Percentiles rank a stretch among this genome's conserved stretches.
phyloP scores from a whole-genome alignment of 2,888 invertebrate species.

The Dendrolimus pini region DNA sequence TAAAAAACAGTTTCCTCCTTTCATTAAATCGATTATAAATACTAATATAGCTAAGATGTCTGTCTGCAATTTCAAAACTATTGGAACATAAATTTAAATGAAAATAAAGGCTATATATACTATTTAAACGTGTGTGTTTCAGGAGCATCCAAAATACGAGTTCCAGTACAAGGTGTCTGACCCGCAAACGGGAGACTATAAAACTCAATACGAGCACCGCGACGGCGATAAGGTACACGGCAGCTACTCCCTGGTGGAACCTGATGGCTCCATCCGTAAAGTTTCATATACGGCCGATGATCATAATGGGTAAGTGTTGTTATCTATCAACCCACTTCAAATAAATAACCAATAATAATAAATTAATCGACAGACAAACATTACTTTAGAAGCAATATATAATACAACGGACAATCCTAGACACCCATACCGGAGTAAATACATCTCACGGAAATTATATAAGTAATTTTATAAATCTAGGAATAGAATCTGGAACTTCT shows the following conservation, averaged over 20 bases:
- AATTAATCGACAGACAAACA: too few relatives aligned
- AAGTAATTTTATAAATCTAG: too few relatives aligned
- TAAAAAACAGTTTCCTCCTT: too few relatives aligned
- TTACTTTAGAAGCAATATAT: too few relatives aligned
- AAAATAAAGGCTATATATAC: not conserved
- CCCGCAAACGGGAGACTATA: not conserved
- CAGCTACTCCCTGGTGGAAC: slow-evolving; percentile 6
- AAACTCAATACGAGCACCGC: not conserved
- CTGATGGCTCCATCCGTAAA: slow-evolving; percentile 1
- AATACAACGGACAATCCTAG: too few relatives aligned
- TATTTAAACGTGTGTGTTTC: not conserved
- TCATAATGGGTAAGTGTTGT: not conserved
- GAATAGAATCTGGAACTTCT: too few relatives aligned
- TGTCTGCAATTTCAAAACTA: too few relatives aligned
- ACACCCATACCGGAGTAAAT: too few relatives aligned
- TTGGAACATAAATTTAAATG: not conserved
- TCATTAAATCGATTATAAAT: too few relatives aligned
- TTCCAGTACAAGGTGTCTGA: not conserved
- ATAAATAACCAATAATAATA: not conserved
- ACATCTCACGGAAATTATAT: too few relatives aligned
- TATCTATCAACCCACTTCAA: not conserved
- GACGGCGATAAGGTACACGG: slow-evolving; percentile 4
- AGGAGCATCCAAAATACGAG: not conserved
- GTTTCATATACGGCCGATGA: not conserved
- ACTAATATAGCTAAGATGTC: too few relatives aligned